Evolutionary conservation across 2,888 invertebrate genomes (phyloP).

Genomic region (Drosophila prolongata): DNA sequence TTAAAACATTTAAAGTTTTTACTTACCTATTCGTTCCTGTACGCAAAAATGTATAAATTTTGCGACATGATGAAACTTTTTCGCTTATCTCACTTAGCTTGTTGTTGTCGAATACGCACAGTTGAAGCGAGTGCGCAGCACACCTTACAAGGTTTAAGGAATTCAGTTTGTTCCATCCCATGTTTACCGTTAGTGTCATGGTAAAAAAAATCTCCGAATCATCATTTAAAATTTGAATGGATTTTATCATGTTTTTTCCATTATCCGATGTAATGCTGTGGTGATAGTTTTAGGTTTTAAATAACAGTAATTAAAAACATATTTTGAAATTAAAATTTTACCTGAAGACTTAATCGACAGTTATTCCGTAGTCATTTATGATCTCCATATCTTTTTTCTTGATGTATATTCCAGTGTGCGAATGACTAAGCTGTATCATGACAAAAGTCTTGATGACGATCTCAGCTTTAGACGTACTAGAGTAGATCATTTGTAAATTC

Average conservation of each 20-base stretch:
- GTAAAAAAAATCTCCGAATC: too few species aligned
- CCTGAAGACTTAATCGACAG: background rate
- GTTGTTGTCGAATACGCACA: conserved; percentile 9
- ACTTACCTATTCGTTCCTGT: background rate
- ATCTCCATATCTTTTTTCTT: conserved; percentile 2
- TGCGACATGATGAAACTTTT: background rate
- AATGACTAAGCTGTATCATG: conserved; percentile 10
- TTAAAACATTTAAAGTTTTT: background rate
- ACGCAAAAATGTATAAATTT: too few species aligned
- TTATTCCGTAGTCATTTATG: background rate
- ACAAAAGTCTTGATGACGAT: conserved; percentile 14
- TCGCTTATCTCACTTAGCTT: conserved; percentile 6
- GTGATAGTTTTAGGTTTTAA: conserved; percentile 2
- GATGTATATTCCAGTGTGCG: conserved; percentile 4
- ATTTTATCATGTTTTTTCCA: conserved; percentile 14
- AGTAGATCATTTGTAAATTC: conserved; percentile 9
- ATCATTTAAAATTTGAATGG: conserved; percentile 14
- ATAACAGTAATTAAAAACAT: background rate
- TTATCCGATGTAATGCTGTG: conserved; percentile 14
- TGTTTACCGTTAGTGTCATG: too few species aligned
- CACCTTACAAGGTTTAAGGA: too few species aligned
- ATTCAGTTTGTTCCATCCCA: background rate
- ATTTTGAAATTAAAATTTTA: conserved; percentile 8
- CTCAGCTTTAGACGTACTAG: conserved; percentile 13
- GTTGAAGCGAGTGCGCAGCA: too few species aligned